Conservation (phyloP, 92 coral and sea anemone species). For the Nematostella vectensis region DNA sequence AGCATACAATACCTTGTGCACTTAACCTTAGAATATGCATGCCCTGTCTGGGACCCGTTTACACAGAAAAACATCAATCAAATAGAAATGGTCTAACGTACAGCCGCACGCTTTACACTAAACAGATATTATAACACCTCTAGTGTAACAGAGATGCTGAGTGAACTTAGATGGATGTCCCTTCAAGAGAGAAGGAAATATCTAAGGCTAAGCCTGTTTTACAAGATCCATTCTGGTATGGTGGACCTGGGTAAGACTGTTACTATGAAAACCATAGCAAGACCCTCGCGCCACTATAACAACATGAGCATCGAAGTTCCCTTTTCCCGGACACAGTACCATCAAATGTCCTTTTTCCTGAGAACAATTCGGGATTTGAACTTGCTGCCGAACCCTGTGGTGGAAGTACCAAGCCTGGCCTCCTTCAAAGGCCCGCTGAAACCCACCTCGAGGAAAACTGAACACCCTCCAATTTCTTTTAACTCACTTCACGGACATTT, state of each 20-base stretch:
- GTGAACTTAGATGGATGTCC: conserved; percentile 7
- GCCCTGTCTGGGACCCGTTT: conserved; percentile 23
- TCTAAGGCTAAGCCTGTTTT: background rate
- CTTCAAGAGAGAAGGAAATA: conserved; percentile 9
- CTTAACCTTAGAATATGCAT: conserved; percentile 13
- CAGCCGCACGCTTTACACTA: conserved; percentile 8
- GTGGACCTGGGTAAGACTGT: no score
- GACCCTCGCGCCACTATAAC: no score
- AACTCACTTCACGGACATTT: background rate
- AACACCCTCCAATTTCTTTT: background rate
- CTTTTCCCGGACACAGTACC: no score
- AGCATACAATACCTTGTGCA: conserved; percentile 15
- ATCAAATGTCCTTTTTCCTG: no score
- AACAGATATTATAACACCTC: conserved; percentile 1
- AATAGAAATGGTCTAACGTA: background rate
- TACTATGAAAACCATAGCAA: no score
- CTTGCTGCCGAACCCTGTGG: background rate
- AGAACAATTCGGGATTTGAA: background rate
- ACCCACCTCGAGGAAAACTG: background rate
- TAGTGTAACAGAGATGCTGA: conserved; percentile 2
- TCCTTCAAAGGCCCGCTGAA: background rate
- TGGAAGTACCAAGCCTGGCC: background rate
- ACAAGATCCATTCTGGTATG: no score
- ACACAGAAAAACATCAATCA: background rate
- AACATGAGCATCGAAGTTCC: no score